A percentile compares a stretch with the other conserved stretches of the same genome.
phyloP scores from a whole-genome alignment of 2,113 vertebrate genomes.

The Barbus barbus region DNA sequence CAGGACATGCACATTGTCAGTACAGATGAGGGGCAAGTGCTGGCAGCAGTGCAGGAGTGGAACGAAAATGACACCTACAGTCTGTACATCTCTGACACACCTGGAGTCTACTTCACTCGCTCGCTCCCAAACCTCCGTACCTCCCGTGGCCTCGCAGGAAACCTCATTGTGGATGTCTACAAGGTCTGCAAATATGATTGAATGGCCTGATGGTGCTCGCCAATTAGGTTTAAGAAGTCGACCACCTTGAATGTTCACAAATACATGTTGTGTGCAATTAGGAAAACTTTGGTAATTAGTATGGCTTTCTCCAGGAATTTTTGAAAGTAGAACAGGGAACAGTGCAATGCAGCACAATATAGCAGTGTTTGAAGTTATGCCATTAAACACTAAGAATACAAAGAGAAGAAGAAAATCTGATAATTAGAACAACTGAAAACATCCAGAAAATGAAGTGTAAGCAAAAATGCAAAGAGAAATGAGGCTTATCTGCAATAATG shows the following conservation, averaged over 20 bases:
- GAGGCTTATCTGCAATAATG: neutral
- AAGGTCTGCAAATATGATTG: slow-evolving; percentile 80
- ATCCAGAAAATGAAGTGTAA: slow-evolving; percentile 4
- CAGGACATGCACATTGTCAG: slow-evolving; percentile 99
- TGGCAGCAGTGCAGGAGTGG: slow-evolving; percentile 95
- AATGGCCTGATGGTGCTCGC: neutral
- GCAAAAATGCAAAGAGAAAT: neutral
- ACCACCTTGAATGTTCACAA: neutral
- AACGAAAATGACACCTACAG: slow-evolving; percentile 96
- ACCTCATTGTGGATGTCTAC: slow-evolving; percentile 94
- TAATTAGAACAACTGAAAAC: slow-evolving; percentile 16
- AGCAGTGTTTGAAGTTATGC: slow-evolving; percentile 18
- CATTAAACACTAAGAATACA: slow-evolving; percentile 11
- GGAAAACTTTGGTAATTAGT: neutral
- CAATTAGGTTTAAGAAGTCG: neutral
- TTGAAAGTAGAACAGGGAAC: slow-evolving; percentile 7
- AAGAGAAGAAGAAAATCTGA: slow-evolving; percentile 5
- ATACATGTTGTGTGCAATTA: neutral
- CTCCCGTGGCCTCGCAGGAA: slow-evolving; percentile 85
- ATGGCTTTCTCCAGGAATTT: slow-evolving; percentile 10
- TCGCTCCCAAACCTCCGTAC: slow-evolving; percentile 93
- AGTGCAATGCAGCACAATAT: neutral
- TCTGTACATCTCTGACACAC: slow-evolving; percentile 90
- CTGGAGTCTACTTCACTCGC: slow-evolving; percentile 89
- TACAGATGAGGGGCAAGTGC: slow-evolving; percentile 92